Evolutionary conservation across 2,888 invertebrate species (phyloP), one percentile per base, ranked within the genome.

Genomic region (Ophioninae sp.): DNA sequence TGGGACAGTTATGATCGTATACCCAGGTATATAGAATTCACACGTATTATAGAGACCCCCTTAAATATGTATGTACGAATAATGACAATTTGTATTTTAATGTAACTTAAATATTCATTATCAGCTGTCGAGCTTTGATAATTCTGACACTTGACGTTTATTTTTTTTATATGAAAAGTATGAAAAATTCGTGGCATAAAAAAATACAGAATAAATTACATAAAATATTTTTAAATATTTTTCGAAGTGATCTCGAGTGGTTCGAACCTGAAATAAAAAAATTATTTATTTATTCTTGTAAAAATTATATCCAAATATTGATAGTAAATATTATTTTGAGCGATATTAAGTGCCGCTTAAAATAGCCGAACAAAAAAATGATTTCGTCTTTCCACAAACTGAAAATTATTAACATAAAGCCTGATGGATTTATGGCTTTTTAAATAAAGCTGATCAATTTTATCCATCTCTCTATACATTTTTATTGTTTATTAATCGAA

Each of bases 1-100:
- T 97, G 97, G 97, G 97, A 97, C 94, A 97, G 97, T 93, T 97
- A 97, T 94, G 97, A 97, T 93, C 95, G 95, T 92, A 97, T 97
- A 93, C 97, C 97, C 89, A 97, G 97, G 97, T 97, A 95, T 30
- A 78, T 78, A 62, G n/a, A 13, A 23, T 21, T 21, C 20, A 73
- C 23, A 68, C 30, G 20, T 37, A n/a, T 20, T 20, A 50, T 30
- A 61, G n/a, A 13, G 39, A 72, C 20, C 20, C 30, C 44, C n/a
- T 17, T 7, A 59, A 8, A 20, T 21, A 59, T 59, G 21, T 50
- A 17, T 50, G 17, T 50, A 17, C 17, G 30, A 30, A 30, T 1
- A 30, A 50, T 17, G 41, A 41, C 41, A 8, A 0, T 41, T 41
- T 8, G 0, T 41, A 6, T 8, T 30, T 30, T 30, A 30, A 30